phyloP scores from a whole-genome alignment of 2,113 vertebrate genomes.

The Cromileptes altivelis region DNA sequence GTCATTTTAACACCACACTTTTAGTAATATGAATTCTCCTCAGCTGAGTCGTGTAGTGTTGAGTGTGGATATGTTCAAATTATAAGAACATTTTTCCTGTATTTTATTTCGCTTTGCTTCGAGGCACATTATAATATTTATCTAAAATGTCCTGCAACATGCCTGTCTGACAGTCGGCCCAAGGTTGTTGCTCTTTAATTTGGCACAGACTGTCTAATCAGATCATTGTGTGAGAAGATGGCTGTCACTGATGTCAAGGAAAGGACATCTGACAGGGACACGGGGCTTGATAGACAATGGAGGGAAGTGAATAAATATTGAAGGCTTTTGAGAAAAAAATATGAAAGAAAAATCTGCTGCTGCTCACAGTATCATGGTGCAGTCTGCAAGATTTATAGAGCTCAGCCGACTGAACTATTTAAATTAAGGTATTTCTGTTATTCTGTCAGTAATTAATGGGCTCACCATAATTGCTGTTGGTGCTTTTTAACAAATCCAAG shows the following conservation, averaged over 20 bases:
- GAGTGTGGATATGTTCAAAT: background rate
- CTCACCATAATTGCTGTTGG: background rate
- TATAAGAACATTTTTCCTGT: background rate
- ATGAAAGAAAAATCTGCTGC: background rate
- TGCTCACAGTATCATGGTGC: background rate
- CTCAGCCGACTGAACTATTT: background rate
- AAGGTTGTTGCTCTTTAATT: constrained; percentile 78
- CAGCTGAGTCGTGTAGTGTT: background rate
- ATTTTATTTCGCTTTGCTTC: constrained; percentile 25
- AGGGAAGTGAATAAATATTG: constrained; percentile 50
- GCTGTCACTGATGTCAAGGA: constrained; percentile 66
- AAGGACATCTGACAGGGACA: constrained; percentile 69
- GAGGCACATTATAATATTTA: constrained; percentile 38
- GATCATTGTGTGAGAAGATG: constrained; percentile 73
- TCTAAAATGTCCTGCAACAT: constrained; percentile 59
- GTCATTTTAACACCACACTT: too few species aligned
- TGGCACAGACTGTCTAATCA: constrained; percentile 75
- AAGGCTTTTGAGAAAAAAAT: constrained; percentile 27
- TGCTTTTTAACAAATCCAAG: background rate
- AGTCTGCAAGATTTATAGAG: background rate
- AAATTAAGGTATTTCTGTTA: background rate
- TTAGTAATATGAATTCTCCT: background rate
- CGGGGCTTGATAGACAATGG: constrained; percentile 54
- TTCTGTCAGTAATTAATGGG: background rate
- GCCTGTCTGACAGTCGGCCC: constrained; percentile 58